A percentile compares a stretch with the other conserved stretches of the same genome.
phyloP scores from a whole-genome alignment of 1,140 invertebrate genomes.

The Hylyphantes graminicola region DNA sequence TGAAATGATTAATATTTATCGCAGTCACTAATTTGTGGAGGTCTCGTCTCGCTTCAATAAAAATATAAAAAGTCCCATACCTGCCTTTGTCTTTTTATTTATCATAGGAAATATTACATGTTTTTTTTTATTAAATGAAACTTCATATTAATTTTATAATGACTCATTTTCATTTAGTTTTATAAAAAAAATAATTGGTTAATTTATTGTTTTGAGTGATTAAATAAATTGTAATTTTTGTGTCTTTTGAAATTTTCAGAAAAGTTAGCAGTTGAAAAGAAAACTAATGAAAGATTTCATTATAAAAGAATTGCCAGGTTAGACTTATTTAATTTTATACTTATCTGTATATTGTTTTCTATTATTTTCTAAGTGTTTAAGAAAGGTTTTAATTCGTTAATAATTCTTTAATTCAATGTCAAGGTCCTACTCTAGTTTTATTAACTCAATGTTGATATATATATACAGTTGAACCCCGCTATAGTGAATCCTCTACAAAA shows the following conservation, averaged over 20 bases:
- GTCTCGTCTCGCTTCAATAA: too few species aligned
- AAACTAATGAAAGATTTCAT: slow-evolving; percentile 43
- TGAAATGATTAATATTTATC: too few species aligned
- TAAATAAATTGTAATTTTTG: background rate
- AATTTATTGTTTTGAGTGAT: background rate
- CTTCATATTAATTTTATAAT: background rate
- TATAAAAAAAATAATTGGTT: background rate
- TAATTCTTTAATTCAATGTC: background rate
- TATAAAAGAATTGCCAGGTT: slow-evolving; percentile 53
- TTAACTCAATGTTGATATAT: background rate
- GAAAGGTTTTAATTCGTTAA: background rate
- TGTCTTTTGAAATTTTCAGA: slow-evolving; percentile 4
- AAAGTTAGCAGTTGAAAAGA: slow-evolving; percentile 23
- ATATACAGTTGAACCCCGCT: background rate
- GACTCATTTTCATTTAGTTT: background rate
- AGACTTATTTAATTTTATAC: background rate
- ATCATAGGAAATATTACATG: background rate
- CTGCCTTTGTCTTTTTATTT: too few species aligned
- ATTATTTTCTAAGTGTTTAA: background rate
- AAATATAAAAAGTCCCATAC: too few species aligned
- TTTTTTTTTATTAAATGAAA: background rate
- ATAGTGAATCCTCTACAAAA: too few species aligned
- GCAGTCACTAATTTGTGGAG: too few species aligned
- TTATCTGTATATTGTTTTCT: background rate
- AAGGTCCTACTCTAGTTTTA: background rate